Percentiles rank a stretch among this genome's conserved stretches.
Evolutionary conservation across 2,797 vertebrate genomes (phyloP).

Genomic region (Loriculus beryllinus): DNA sequence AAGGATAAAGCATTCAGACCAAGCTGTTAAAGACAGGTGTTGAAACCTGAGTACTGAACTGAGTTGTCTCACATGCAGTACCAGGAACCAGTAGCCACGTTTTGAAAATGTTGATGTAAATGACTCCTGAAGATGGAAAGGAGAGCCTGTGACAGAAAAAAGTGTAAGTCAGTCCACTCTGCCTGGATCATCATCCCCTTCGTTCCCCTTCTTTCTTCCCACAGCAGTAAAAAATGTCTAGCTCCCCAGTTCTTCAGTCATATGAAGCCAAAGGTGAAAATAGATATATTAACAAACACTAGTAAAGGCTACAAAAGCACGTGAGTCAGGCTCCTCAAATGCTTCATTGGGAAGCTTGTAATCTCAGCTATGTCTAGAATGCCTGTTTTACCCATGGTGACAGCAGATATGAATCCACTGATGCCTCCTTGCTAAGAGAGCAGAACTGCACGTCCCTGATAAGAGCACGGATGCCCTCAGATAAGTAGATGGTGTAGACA

Average conservation of each 20-base stretch:
- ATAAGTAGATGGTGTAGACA: neutral
- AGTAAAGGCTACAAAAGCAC: neutral
- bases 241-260: neutral
- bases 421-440: neutral
- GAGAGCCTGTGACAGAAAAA: neutral
- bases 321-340: neutral
- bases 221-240: neutral
- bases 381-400: rapidly evolving
- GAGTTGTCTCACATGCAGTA: neutral
- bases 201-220: neutral
- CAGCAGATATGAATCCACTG: neutral
- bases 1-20: neutral
- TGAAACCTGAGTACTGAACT: neutral
- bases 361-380: neutral
- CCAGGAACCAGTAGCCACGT: neutral
- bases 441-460: rapidly evolving
- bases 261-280: neutral
- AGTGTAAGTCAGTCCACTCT: neutral
- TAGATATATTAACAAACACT: neutral
- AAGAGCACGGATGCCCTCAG: neutral
- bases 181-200: neutral
- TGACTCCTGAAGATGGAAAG: slow-evolving; percentile 6
- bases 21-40: neutral
- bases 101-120: neutral
- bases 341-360: neutral